A percentile compares a stretch with the other conserved stretches of the same genome.
These are phyloP conservation scores for Tadarida brasiliensis DNA, from an alignment of 2,797 vertebrate species.

Conservation along the genomic window DNA sequence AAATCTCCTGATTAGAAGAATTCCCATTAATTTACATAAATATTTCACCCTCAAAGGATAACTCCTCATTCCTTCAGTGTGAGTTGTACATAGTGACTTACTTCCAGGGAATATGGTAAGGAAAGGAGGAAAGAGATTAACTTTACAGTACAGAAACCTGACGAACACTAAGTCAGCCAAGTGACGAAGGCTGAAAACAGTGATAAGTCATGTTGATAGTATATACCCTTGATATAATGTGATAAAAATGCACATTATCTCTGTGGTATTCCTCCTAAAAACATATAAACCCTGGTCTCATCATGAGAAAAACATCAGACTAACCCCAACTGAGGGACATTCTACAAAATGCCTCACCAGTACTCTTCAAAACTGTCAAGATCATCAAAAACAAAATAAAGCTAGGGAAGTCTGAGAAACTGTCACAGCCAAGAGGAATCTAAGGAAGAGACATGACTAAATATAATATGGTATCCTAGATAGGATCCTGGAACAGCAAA, in stretches of 20 bases:
- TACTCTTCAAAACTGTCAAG: neutral
- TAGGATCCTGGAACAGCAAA: neutral
- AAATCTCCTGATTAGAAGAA: constrained; percentile 18
- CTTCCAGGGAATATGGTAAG: neutral
- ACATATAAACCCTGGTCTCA: neutral
- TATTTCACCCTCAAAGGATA: neutral
- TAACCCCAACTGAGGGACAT: neutral
- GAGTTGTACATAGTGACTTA: neutral
- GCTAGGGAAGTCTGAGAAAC: neutral
- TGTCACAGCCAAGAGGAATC: neutral
- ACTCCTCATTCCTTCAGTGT: neutral
- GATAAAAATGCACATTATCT: neutral
- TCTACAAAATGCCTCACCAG: neutral
- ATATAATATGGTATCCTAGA: neutral
- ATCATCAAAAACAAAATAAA: neutral
- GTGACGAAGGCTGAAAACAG: neutral
- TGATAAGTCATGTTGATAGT: neutral
- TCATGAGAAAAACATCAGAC: neutral
- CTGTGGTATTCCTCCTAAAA: neutral
- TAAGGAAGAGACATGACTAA: neutral
- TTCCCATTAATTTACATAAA: constrained; percentile 4
- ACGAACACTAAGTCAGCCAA: neutral
- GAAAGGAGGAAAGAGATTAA: neutral
- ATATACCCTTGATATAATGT: neutral
- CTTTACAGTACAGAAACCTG: neutral